A percentile compares a stretch with the other conserved stretches of the same genome.
Evolutionary conservation across 2,888 invertebrate genomes (phyloP).

Genomic region (Pachydiplax longipennis): DNA sequence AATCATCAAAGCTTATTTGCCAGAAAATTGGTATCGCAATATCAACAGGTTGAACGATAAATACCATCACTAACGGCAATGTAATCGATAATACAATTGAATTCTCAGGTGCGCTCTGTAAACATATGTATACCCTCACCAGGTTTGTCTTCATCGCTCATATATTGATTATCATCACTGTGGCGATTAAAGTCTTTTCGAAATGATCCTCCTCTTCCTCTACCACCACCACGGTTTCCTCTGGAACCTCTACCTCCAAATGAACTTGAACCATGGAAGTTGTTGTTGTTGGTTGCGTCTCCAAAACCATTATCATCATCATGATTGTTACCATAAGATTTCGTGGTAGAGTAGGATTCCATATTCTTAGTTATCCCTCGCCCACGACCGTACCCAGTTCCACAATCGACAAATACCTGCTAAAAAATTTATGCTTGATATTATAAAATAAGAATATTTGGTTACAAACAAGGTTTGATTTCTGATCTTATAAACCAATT

Average conservation of each 20-base stretch:
- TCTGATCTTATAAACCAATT: no score
- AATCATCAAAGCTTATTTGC: no score
- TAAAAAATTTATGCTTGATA: neutral
- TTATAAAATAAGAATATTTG: no score
- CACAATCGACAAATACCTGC: conserved; percentile 59
- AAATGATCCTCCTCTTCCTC: conserved; percentile 50
- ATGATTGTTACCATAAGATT: neutral
- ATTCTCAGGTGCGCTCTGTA: neutral
- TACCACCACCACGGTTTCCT: conserved; percentile 51
- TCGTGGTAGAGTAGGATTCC: neutral
- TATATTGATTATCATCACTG: no score
- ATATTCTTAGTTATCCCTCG: conserved; percentile 57
- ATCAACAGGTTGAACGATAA: no score
- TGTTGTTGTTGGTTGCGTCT: neutral
- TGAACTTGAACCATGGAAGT: neutral
- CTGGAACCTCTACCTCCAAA: conserved; percentile 5
- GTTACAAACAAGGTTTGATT: no score
- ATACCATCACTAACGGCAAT: no score
- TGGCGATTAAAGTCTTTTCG: no score
- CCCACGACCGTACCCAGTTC: conserved; percentile 63
- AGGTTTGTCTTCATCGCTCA: conserved; percentile 19
- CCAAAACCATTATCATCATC: conserved; percentile 44
- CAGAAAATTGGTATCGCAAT: no score
- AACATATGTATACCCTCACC: conserved; percentile 49
- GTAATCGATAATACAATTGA: no score